Conservation (phyloP, 2,888 invertebrate genomes). For the Eilema griseolum region DNA sequence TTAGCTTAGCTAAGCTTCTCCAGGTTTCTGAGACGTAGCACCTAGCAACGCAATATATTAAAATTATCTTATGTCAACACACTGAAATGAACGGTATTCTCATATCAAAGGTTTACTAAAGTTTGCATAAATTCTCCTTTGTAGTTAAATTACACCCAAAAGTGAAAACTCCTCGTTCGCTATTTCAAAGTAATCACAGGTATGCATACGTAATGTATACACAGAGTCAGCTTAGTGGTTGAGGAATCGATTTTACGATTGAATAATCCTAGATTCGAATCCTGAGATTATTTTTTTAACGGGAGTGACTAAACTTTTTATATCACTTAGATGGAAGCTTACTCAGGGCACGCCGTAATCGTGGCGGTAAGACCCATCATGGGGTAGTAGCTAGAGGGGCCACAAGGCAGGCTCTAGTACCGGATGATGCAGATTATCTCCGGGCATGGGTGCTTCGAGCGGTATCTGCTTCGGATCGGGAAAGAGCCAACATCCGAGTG, state of each 20-base stretch:
- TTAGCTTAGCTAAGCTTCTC: not conserved
- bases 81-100: slow-evolving; percentile 16
- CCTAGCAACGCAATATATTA: not conserved
- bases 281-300: not conserved
- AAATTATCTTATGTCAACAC: slow-evolving; percentile 13
- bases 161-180: slow-evolving; percentile 8
- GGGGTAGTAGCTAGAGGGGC: too few species aligned
- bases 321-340: too few species aligned
- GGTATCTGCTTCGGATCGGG: too few species aligned
- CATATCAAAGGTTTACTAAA: slow-evolving; percentile 19
- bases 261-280: too few species aligned
- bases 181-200: slow-evolving; percentile 7
- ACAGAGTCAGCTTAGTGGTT: not conserved
- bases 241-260: too few species aligned
- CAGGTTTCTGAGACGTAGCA: not conserved
- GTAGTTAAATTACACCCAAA: slow-evolving; percentile 15
- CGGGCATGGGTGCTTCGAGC: too few species aligned
- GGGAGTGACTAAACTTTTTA: too few species aligned
- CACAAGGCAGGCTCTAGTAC: too few species aligned
- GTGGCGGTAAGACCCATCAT: too few species aligned
- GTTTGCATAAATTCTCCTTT: slow-evolving; percentile 22
- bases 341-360: too few species aligned
- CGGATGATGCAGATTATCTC: too few species aligned
- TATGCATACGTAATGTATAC: slow-evolving; percentile 3
- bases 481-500: too few species aligned